phyloP scores from a whole-genome alignment of 1,140 invertebrate genomes.

The Plutomurus gul region DNA sequence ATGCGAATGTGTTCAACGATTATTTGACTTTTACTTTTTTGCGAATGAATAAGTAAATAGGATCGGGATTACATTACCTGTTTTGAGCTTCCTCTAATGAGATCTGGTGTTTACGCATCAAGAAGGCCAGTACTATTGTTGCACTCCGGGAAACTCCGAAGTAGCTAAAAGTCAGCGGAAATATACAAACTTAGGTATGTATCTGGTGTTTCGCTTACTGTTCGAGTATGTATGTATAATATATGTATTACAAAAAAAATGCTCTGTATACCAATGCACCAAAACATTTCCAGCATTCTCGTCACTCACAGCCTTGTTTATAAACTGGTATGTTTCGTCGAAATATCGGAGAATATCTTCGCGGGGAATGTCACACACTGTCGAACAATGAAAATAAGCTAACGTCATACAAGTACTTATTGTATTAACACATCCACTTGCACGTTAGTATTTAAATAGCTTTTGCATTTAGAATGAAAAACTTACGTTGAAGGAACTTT shows the following conservation, averaged over 20 bases:
- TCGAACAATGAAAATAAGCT: conserved; percentile 50
- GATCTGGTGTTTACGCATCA: conserved; percentile 80
- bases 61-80: conserved; percentile 49
- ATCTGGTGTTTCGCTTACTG: not conserved
- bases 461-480: not conserved
- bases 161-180: conserved; percentile 42
- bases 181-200: conserved; percentile 1
- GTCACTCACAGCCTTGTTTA: conserved; percentile 59
- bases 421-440: too few relatives aligned
- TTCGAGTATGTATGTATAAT: too few relatives aligned
- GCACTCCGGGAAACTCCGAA: conserved; percentile 75
- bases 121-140: conserved; percentile 77
- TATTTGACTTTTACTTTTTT: too few relatives aligned
- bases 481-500: conserved; percentile 74
- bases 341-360: conserved; percentile 80
- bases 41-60: conserved; percentile 9
- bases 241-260: not conserved
- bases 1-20: too few relatives aligned
- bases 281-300: conserved; percentile 68
- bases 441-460: too few relatives aligned
- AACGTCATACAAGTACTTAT: not conserved
- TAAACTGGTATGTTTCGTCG: conserved; percentile 74
- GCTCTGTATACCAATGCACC: conserved; percentile 72
- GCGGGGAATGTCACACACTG: conserved; percentile 76
- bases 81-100: conserved; percentile 73